Base-by-base conservation (phyloP, 2,797 vertebrate genomes). In the Columba guinea region DNA sequence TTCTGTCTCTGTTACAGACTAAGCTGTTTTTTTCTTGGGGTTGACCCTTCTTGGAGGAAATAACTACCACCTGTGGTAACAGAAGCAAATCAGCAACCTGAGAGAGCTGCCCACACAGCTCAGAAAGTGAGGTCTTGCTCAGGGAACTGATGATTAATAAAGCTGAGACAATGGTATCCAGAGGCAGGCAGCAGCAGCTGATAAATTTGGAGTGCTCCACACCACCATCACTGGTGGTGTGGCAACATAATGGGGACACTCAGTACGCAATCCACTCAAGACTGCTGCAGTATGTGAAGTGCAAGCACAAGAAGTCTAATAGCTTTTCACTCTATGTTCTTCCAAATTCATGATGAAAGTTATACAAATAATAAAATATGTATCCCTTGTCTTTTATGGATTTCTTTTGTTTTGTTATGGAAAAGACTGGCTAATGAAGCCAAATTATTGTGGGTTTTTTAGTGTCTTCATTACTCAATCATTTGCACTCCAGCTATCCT, bases 161-260 rank as follows among this genome's bases (percentile, higher is more conserved):
- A 53, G 21, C 1, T 71, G 28, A 84, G 22, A 19, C 48, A n/a
- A 10, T 32, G n/a, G 11, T 19, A 58, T 44, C 12, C 20, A 48
- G 48, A 75, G 62, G 17, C 41, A 84, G 39, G 32, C 11, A 78
- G 17, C 11, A 78, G 17, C 11, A 64, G 41, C 26, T 52, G 30
- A 59, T 48, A 27, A 37, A 24, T 20, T 39, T 37, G 34, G 12
- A 62, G 34, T 32, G 13, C 6, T 46, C 10, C 77, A 35, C n/a
- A 23, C 10, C 26, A 46, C 41, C 4, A 34, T 12, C 8, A 48
- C 17, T 13, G 67, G 21, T 52, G 12, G 13, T 32, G 55, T 35
- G 53, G 20, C 41, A 84, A 3, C 9, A 39, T 49, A 11, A 46
- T 0, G 1, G 9, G 9, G 6, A 37, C 0, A 0, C 53, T 74